Evolutionary conservation across 2,113 vertebrate genomes (phyloP).

Genomic region (Ancistrus triradiatus): DNA sequence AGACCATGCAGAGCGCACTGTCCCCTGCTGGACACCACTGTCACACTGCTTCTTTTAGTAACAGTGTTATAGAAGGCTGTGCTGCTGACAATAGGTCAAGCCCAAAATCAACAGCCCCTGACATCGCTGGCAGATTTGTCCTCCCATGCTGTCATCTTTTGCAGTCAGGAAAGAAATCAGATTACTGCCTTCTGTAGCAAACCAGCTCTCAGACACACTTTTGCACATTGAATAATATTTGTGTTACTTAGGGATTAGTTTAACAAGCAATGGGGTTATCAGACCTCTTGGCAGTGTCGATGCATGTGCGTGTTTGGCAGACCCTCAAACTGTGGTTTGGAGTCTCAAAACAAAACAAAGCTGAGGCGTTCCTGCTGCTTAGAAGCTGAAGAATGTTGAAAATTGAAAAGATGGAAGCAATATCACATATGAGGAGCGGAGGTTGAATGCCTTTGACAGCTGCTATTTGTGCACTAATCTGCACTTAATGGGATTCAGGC

Average conservation of each 20-base stretch:
- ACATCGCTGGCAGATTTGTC: too few species aligned
- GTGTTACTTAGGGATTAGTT: constrained; percentile 11
- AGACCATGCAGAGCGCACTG: too few species aligned
- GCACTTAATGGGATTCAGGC: constrained; percentile 68
- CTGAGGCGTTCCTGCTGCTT: not conserved
- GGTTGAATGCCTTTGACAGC: constrained; percentile 50
- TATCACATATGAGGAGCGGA: constrained; percentile 50
- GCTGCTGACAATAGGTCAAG: too few species aligned
- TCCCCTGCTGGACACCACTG: too few species aligned
- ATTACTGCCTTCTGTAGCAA: constrained; percentile 3
- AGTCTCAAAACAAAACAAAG: not conserved
- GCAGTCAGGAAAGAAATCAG: too few species aligned
- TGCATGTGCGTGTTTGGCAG: not conserved
- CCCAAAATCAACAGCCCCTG: too few species aligned
- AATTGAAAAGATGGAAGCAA: constrained; percentile 18
- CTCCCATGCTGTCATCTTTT: too few species aligned
- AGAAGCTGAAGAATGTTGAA: not conserved
- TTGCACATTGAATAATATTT: constrained; percentile 10
- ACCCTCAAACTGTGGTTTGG: not conserved
- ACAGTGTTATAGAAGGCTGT: too few species aligned
- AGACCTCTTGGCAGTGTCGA: not conserved
- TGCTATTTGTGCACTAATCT: constrained; percentile 64
- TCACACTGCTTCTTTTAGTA: too few species aligned
- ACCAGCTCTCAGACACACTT: not conserved
- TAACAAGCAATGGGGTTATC: constrained; percentile 11